Conservation (phyloP, 2,888 invertebrate species). For the Augiades crinisus region DNA sequence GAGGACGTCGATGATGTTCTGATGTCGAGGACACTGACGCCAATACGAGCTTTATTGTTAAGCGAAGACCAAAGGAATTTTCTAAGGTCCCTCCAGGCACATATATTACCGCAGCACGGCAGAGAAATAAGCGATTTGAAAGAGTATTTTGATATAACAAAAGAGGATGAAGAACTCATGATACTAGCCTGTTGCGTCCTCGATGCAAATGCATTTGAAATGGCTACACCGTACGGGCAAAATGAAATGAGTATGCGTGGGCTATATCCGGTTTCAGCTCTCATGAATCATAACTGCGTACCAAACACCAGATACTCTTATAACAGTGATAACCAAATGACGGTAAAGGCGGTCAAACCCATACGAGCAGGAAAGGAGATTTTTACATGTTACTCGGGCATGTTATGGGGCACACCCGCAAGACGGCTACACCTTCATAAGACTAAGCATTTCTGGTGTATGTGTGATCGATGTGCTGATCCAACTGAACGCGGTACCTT, state of each 20-base stretch:
- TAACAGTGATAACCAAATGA: slow-evolving; percentile 79
- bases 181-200: slow-evolving; percentile 81
- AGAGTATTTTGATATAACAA: slow-evolving; percentile 68
- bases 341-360: slow-evolving; percentile 80
- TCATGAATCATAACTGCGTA: slow-evolving; percentile 86
- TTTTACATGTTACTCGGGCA: slow-evolving; percentile 84
- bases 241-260: slow-evolving; percentile 81
- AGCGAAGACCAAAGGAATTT: slow-evolving; percentile 73
- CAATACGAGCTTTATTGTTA: slow-evolving; percentile 63
- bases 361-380: slow-evolving; percentile 84
- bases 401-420: slow-evolving; percentile 85
- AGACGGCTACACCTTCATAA: slow-evolving; percentile 82
- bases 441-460: slow-evolving; percentile 86
- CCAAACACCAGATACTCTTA: slow-evolving; percentile 85
- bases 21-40: slow-evolving; percentile 59
- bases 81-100: slow-evolving; percentile 75
- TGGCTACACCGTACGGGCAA: slow-evolving; percentile 64
- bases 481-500: slow-evolving; percentile 83
- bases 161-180: slow-evolving; percentile 82
- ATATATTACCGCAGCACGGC: slow-evolving; percentile 77
- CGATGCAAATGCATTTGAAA: slow-evolving; percentile 87
- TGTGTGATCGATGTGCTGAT: slow-evolving; percentile 84
- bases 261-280: slow-evolving; percentile 84
- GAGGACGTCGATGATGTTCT: slow-evolving; percentile 58
- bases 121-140: slow-evolving; percentile 80